Evolutionary conservation across 2,888 invertebrate species (phyloP).

Genomic region (Glaucopsyche alexis): DNA sequence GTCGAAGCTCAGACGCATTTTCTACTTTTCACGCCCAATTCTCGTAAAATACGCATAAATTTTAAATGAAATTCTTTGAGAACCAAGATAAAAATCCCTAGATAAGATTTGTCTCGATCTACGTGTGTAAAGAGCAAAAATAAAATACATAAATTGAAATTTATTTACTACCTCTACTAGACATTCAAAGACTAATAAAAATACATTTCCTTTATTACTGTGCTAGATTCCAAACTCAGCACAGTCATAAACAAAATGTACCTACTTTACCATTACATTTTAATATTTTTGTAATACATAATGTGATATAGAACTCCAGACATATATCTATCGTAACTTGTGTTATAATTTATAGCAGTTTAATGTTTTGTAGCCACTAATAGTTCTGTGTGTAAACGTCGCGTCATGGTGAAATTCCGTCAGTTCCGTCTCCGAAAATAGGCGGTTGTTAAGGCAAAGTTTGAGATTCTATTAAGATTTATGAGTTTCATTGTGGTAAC

Average conservation of each 20-base stretch:
- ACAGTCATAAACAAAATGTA: constrained; percentile 4
- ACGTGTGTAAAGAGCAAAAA: background rate
- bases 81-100: background rate
- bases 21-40: too few relatives aligned
- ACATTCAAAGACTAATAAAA: constrained; percentile 12
- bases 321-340: background rate
- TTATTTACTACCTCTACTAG: constrained; percentile 19
- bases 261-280: background rate
- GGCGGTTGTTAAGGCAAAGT: background rate
- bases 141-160: constrained; percentile 8
- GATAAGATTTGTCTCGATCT: background rate
- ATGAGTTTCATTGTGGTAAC: too few relatives aligned
- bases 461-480: too few relatives aligned
- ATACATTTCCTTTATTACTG: constrained; percentile 26
- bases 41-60: too few relatives aligned
- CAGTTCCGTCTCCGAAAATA: background rate
- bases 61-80: background rate
- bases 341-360: background rate
- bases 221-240: constrained; percentile 11
- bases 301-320: background rate
- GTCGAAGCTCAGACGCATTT: too few relatives aligned
- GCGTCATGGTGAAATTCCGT: background rate
- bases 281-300: background rate
- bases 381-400: background rate
- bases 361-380: background rate